Percentiles rank a stretch among this genome's conserved stretches.
These are phyloP conservation scores for Osmerus mordax DNA, from an alignment of 2,113 vertebrate genomes.

Conservation along the genomic window DNA sequence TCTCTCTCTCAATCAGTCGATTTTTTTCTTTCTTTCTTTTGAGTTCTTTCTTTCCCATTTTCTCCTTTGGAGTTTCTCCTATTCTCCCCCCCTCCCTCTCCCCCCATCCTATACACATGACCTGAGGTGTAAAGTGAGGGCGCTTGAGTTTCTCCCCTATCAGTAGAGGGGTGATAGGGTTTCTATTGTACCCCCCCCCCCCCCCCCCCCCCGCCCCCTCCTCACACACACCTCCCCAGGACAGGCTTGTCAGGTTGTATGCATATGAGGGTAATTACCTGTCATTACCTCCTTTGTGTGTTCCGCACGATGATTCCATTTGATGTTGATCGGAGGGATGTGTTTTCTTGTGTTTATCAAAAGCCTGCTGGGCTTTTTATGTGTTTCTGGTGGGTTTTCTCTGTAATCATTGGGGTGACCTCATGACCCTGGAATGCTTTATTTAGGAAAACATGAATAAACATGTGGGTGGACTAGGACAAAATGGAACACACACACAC, in stretches of 20 bases:
- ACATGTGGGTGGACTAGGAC: no score
- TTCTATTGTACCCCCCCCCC: constrained; percentile 45
- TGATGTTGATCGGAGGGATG: constrained; percentile 39
- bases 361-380: constrained; percentile 29
- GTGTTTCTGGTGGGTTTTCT: constrained; percentile 13
- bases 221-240: not conserved
- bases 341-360: constrained; percentile 40
- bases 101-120: constrained; percentile 22
- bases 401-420: constrained; percentile 30
- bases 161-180: constrained; percentile 43
- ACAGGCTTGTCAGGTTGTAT: not conserved
- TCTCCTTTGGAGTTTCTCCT: not conserved
- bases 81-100: constrained; percentile 11
- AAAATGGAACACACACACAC: not conserved
- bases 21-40: not conserved
- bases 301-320: constrained; percentile 21
- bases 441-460: no score
- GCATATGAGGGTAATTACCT: constrained; percentile 44
- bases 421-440: constrained; percentile 25
- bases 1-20: not conserved
- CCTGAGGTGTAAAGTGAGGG: no score
- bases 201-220: constrained; percentile 14
- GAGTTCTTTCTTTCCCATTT: not conserved
- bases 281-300: constrained; percentile 41
- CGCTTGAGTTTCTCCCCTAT: no score